Evolutionary conservation across 1,140 invertebrate genomes (phyloP), one percentile per base, ranked within the genome.

Genomic region (Cotesia typhae): DNA sequence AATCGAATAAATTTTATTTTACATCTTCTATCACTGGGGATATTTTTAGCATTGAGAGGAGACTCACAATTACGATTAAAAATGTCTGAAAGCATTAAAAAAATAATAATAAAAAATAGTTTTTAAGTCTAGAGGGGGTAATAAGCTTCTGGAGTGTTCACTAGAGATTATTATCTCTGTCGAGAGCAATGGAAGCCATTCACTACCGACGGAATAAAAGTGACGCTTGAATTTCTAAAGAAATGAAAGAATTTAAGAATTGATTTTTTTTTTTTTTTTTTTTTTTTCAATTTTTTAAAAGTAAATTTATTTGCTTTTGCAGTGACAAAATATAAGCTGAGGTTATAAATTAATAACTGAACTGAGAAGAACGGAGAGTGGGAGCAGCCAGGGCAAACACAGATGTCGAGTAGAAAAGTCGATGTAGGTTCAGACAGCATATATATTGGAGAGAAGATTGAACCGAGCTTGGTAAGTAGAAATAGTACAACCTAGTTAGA

Each of bases 101-200:
- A 38, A 55, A 35, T 17, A 47, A 17, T 12, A 17, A n/a, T 14
- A 47, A 37, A 47, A 65, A 47, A 47, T 47, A 47, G 41, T 47
- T 12, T 4, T 17, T 17, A 38, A 68, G 35, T 57, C 20, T 5
- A 17, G 67, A 14, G 57, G 57, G 67, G 67, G 12, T 68, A 68
- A 61, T 69, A 61, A 69, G 55, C 37, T 60, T 3, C 36, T 61
- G 57, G 67, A 61, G 67, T 68, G 67, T 35, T 68, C 20, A 28
- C 37, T 37, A 35, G 67, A 47, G 67, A 69, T 69, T n/a, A 69
- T 69, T 69, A 61, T 69, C 67, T 69, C 55, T 7, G 12, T 69
- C 67, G 7, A 47, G 41, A 47, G 67, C n/a, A 38, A 17, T 37
- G 17, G 38, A 69, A 69, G 55, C 57, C 36, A 69, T 69, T 69